phyloP scores from a whole-genome alignment of 2,797 vertebrate genomes.

The Myoxocephalus aenaeus region DNA sequence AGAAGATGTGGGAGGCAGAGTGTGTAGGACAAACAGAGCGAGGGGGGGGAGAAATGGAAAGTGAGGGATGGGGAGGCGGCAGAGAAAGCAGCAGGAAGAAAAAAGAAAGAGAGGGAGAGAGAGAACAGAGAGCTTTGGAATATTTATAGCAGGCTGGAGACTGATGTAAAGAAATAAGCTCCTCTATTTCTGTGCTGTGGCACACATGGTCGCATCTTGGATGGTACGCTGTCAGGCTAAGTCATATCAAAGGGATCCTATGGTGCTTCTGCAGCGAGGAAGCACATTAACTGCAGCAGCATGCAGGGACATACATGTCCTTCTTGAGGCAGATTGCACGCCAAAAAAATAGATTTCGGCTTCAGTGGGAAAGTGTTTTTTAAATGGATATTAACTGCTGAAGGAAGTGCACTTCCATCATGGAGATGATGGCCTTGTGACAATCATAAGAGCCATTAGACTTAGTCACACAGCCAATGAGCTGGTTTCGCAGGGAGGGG shows the following conservation, averaged over 20 bases:
- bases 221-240: constrained; percentile 70
- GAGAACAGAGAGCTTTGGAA: constrained; percentile 63
- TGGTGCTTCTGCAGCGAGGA: constrained; percentile 37
- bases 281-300: constrained; percentile 24
- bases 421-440: constrained; percentile 49
- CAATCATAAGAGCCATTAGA: constrained; percentile 33
- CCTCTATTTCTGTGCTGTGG: constrained; percentile 69
- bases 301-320: constrained; percentile 13
- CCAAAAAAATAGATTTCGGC: constrained; percentile 11
- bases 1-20: constrained; percentile 50
- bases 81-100: constrained; percentile 33
- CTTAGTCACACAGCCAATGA: constrained; percentile 33
- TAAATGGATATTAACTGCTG: constrained; percentile 25
- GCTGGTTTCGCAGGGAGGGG: constrained; percentile 28
- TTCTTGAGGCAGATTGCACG: constrained; percentile 30
- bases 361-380: constrained; percentile 17
- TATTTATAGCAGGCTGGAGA: constrained; percentile 78
- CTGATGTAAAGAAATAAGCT: constrained; percentile 77
- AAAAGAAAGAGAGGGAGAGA: constrained; percentile 6
- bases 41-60: background rate
- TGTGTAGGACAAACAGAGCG: constrained; percentile 28
- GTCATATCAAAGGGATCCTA: constrained; percentile 63
- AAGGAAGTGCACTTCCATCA: constrained; percentile 40
- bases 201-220: constrained; percentile 62
- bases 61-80: background rate